These are phyloP conservation scores for Ptilorrhoa leucosticta DNA, from an alignment of 2,113 vertebrate species.

Conservation along the genomic window DNA sequence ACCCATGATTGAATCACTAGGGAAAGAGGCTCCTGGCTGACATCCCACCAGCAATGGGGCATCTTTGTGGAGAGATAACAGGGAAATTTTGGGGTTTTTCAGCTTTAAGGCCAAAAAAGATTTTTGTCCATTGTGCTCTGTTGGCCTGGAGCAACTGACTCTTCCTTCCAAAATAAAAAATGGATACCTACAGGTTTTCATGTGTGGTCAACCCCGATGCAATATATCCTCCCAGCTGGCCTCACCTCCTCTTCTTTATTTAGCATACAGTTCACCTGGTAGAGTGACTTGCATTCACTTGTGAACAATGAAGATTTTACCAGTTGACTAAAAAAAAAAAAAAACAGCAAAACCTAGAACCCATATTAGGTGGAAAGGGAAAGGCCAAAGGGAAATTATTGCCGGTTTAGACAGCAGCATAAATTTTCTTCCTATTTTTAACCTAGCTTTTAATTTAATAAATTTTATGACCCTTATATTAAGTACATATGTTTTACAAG, in stretches of 20 bases:
- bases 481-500: conserved; percentile 99
- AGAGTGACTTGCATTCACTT: conserved; percentile 19
- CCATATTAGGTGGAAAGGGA: conserved; percentile 65
- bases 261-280: background rate
- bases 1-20: fast-evolving
- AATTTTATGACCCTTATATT: conserved; percentile 96
- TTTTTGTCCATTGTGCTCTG: background rate
- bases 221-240: background rate
- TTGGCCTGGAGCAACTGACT: background rate
- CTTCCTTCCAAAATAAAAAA: background rate
- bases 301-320: conserved; percentile 56
- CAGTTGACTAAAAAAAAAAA: background rate
- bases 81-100: background rate
- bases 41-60: background rate
- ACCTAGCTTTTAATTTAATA: conserved; percentile 98
- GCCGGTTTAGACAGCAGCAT: conserved; percentile 86
- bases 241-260: background rate
- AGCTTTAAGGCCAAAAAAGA: background rate
- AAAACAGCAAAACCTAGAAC: conserved; percentile 7
- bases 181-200: background rate
- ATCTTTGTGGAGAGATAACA: background rate
- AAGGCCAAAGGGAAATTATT: conserved; percentile 84
- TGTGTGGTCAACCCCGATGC: background rate
- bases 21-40: background rate
- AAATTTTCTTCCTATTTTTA: conserved; percentile 97